phyloP scores from a whole-genome alignment of 1,140 invertebrate species.

The Orussus abietinus region DNA sequence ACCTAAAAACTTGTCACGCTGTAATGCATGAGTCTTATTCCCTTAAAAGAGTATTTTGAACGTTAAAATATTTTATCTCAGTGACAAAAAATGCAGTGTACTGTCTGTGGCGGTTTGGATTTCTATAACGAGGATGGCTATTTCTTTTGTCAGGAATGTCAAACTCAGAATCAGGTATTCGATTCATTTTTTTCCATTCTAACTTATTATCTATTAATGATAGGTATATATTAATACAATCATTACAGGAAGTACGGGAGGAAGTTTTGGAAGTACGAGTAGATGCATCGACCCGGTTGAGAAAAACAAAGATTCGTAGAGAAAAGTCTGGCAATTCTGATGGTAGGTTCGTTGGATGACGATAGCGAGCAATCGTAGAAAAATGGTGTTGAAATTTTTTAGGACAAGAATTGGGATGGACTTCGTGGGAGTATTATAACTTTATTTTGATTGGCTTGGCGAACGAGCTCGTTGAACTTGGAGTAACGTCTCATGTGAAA shows the following conservation, averaged over 20 bases:
- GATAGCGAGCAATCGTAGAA: background rate
- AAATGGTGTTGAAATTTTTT: constrained; percentile 13
- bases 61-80: too few relatives aligned
- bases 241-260: constrained; percentile 46
- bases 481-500: constrained; percentile 57
- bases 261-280: constrained; percentile 37
- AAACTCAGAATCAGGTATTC: constrained; percentile 53
- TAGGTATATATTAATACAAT: constrained; percentile 1
- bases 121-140: constrained; percentile 53
- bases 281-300: constrained; percentile 22
- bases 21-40: too few relatives aligned
- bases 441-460: constrained; percentile 59
- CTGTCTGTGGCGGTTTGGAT: constrained; percentile 46
- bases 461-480: constrained; percentile 59
- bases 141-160: constrained; percentile 56
- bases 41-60: too few relatives aligned
- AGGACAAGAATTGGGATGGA: constrained; percentile 48
- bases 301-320: constrained; percentile 28
- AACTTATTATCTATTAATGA: background rate
- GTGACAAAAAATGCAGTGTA: constrained; percentile 39
- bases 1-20: too few relatives aligned
- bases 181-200: constrained; percentile 9
- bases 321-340: constrained; percentile 12
- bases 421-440: constrained; percentile 66
- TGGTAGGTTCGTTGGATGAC: background rate